Evolutionary conservation across 2,797 vertebrate species (phyloP), one percentile per base, ranked within the genome.

Genomic region (Gymnodraco acuticeps): DNA sequence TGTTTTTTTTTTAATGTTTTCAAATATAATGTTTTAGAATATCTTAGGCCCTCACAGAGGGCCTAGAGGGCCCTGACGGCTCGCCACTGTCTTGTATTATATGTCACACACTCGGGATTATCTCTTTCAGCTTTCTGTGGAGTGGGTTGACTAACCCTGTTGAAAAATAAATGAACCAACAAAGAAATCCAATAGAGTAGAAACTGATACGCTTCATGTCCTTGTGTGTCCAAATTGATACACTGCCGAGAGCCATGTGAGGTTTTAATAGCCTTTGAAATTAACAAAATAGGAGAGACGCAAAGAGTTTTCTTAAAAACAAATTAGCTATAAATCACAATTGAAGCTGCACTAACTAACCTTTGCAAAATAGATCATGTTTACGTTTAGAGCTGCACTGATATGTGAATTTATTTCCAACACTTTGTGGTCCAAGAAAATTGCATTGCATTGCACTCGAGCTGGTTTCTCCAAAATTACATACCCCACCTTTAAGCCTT

Each of bases 101-200:
- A 45, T 38, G 55, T 69, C 59, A 64, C 70, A 73, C 59, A 42
- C n/a, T 74, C 27, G 19, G 7, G 1, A 23, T 42, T 31, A 53
- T 9, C 51, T 68, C 14, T 13, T 13, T 14, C 7, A n/a, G 41
- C 51, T 46, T 66, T 68, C 42, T 64, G 53, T 42, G 64, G 54
- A 51, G 56, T 14, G 16, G 43, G 43, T 38, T 5, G 0, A 64
- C 12, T 5, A 13, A 67, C 20, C 19, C 50, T 14, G 19, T 23
- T 53, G 15, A 4, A 58, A 73, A 66, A 70, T 78, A 50, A 13
- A 66, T 78, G 51, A 43, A 46, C 50, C 38, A 13, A 55, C n/a
- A 6, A 66, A 46, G 42, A 70, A 71, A 67, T 46, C 43, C 61
- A 65, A 64, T 60, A 46, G 51, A 33, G 17, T 38, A 23, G 8